phyloP scores from a whole-genome alignment of 2,888 invertebrate species.

The Drosophila ustulata region DNA sequence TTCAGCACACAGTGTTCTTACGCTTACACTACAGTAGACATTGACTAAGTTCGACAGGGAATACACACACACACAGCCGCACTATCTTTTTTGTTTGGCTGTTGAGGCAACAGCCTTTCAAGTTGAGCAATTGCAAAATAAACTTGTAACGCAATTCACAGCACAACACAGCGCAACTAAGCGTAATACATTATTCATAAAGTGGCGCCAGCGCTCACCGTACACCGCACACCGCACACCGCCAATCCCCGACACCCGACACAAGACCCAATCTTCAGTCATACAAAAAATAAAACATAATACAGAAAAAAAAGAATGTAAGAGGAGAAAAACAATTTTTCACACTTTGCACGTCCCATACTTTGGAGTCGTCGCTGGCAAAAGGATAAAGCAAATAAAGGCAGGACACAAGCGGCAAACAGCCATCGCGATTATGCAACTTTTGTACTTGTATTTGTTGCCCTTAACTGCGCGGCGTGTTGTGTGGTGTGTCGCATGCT shows the following conservation, averaged over 20 bases:
- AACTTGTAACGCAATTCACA: conserved; percentile 59
- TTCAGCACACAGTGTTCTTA: conserved; percentile 43
- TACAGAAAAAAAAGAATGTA: conserved; percentile 2
- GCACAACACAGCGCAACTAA: conserved; percentile 61
- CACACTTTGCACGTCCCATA: conserved; percentile 74
- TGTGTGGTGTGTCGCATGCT: conserved; percentile 3
- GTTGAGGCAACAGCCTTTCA: conserved; percentile 18
- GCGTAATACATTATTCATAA: conserved; percentile 72
- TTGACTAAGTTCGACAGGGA: conserved; percentile 43
- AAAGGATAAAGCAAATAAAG: conserved; percentile 53
- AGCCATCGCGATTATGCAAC: conserved; percentile 56
- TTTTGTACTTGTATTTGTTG: conserved; percentile 34
- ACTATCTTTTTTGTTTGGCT: conserved; percentile 6
- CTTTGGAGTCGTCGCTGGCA: conserved; percentile 23
- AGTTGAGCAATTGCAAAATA: conserved; percentile 63
- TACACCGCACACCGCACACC: neutral
- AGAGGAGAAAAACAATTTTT: conserved; percentile 61
- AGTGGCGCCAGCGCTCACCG: conserved; percentile 23
- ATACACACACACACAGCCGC: neutral
- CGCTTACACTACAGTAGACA: conserved; percentile 44
- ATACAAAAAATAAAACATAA: conserved; percentile 23
- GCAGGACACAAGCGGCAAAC: conserved; percentile 44
- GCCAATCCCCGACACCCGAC: conserved; percentile 9
- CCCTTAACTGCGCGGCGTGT: conserved; percentile 22
- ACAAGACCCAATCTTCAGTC: conserved; percentile 42